Evolutionary conservation across 2,113 vertebrate species (phyloP), one percentile per base, ranked within the genome.

Genomic region (Cyprinodon variegatus): DNA sequence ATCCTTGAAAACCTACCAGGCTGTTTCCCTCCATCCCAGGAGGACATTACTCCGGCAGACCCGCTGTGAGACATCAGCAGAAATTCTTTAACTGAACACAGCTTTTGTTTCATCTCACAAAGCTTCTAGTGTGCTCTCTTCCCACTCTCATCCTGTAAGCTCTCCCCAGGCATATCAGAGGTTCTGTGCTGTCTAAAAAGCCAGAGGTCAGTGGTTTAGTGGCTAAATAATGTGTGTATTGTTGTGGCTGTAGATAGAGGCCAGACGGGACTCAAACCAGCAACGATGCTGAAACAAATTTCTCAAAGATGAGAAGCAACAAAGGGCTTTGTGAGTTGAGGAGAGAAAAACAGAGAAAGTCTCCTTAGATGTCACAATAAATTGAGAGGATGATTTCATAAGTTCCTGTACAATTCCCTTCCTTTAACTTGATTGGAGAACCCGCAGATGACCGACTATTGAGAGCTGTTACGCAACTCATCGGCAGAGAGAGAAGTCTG

Each of bases 81-180:
- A 67, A 61, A 61, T 40, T 68, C 40, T 81, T 89, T 84, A 85
- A 89, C 89, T 89, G 79, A 85, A 86, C 68, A 0, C 50, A 10
- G 72, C 83, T 82, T 91, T 93, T 91, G 87, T 92, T 78, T 81
- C 53, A 71, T 76, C 68, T 62, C 72, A 93, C 89, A 92, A 88
- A 86, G 88, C 85, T 69, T 77, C 66, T 17, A 74, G 80, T 91
- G 82, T 90, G 79, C 74, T 70, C 61, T 70, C 74, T 77, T 80
- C 57, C 76, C 50, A 15, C 69, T 75, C 68, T 62, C 71, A 79
- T 83, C 89, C 67, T 78, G 64, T 3, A 11, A 68, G 66, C 68
- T 46, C 61, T 76, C 60, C 38, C 77, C 57, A 57, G 65, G 61
- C 77, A 79, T 72, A 60, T 76, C 75, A 59, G 67, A 75, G 81